Base-by-base conservation (phyloP, 2,797 vertebrate species). In the Siniperca obscura region DNA sequence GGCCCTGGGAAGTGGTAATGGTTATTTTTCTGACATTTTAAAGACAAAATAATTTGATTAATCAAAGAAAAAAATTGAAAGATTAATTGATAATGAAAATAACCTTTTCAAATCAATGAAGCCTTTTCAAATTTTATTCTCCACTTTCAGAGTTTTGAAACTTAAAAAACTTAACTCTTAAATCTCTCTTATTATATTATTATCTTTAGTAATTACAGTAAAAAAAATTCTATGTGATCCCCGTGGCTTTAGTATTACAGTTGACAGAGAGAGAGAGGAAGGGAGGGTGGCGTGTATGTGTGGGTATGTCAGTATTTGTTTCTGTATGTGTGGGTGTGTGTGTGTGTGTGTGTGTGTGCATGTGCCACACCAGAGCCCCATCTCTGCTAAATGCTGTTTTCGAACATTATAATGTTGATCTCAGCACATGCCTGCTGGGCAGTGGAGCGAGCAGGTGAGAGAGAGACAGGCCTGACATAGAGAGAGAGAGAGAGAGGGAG, bases 371-470 rank as follows among this genome's bases (percentile, higher is more conserved):
- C 84, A 89, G 90, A 91, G 86, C 87, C 87, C 84, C 88, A 78
- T 91, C 87, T 60, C 81, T 77, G 86, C 88, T 89, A 89, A 91
- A 94, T 84, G 90, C 94, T 95, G 94, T 95, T 96, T 95, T 95
- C 89, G 88, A 93, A 87, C 92, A 89, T 95, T 92, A 94, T 95
- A 95, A 92, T 95, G 95, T 95, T 84, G 93, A 95, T 94, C 93
- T 96, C 95, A 96, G 96, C 95, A 96, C 94, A 95, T 95, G 94
- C 94, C 94, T 94, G 92, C 90, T 93, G 92, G 83, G 87, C 94
- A 93, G 90, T 87, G 93, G 92, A 94, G 95, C 93, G 95, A 94
- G 91, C 89, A 91, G 93, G 93, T 94, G 94, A 93, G 93, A 74
- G 87, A 70, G 85, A 77, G 59, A 84, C 34, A 65, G 67, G 71